Percentiles rank a stretch among this genome's conserved stretches.
These are phyloP conservation scores for Drosophila parabipectinata DNA, from an alignment of 1,140 invertebrate genomes.

Conservation along the genomic window DNA sequence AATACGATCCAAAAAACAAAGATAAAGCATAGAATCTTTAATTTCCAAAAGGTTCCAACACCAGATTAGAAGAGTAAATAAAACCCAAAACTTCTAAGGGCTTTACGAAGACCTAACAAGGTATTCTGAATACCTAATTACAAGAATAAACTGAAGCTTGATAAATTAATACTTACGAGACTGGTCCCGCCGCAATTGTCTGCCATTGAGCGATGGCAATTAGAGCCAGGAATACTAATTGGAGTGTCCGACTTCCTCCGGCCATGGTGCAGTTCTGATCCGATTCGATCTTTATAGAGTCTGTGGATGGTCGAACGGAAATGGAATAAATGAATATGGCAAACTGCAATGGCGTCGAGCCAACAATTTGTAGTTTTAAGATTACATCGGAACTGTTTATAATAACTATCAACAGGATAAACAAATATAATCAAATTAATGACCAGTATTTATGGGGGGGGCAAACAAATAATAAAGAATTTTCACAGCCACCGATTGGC, in stretches of 20 bases:
- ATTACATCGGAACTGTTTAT: slow-evolving; percentile 50
- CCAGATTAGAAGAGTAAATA: neutral
- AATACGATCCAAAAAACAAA: neutral
- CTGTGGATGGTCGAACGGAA: slow-evolving; percentile 36
- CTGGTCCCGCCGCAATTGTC: slow-evolving; percentile 24
- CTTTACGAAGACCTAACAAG: too few relatives aligned
- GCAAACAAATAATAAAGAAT: slow-evolving; percentile 43
- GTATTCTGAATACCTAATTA: too few relatives aligned
- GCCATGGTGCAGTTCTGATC: slow-evolving; percentile 43
- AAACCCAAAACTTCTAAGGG: too few relatives aligned
- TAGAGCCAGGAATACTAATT: slow-evolving; percentile 50
- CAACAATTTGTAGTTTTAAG: slow-evolving; percentile 14
- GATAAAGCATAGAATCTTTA: neutral
- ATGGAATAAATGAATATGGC: slow-evolving; percentile 16
- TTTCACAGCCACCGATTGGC: slow-evolving; percentile 19
- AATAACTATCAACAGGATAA: slow-evolving; percentile 28
- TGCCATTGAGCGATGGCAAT: slow-evolving; percentile 52
- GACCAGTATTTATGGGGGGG: slow-evolving; percentile 21
- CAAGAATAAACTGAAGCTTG: neutral
- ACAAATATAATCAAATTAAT: slow-evolving; percentile 37
- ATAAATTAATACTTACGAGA: slow-evolving; percentile 58
- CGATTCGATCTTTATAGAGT: slow-evolving; percentile 10
- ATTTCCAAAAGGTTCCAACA: neutral
- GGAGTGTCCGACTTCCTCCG: slow-evolving; percentile 41
- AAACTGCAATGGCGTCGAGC: slow-evolving; percentile 22